Percentiles rank a stretch among this genome's conserved stretches.
phyloP scores from a whole-genome alignment of 2,888 invertebrate species.

The Hecatera dysodea region DNA sequence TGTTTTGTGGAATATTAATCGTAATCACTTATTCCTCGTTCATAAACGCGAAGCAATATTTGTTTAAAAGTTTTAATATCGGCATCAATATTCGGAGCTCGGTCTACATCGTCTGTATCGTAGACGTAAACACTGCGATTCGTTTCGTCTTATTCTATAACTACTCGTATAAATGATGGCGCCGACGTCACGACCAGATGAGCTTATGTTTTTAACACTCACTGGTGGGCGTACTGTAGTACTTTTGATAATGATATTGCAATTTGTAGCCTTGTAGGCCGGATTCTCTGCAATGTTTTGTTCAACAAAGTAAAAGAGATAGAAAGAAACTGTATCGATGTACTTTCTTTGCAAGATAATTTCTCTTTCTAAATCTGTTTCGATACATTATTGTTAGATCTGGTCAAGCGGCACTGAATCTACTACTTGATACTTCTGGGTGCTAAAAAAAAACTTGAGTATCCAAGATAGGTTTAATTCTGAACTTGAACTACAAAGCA shows the following conservation, averaged over 20 bases:
- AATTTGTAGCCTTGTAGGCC: slow-evolving; percentile 6
- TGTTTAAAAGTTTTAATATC: slow-evolving; percentile 21
- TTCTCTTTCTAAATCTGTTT: background rate
- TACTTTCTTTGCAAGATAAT: background rate
- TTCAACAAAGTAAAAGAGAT: background rate
- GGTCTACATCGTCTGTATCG: slow-evolving; percentile 15
- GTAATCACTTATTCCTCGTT: background rate
- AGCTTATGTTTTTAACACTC: slow-evolving; percentile 22
- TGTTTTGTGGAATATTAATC: slow-evolving; percentile 11
- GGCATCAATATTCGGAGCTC: slow-evolving; percentile 5
- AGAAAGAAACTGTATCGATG: background rate
- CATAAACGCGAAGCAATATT: slow-evolving; percentile 11
- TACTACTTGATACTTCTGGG: too few species aligned
- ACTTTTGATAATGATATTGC: slow-evolving; percentile 42
- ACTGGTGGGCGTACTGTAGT: slow-evolving; percentile 23
- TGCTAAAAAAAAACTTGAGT: too few species aligned
- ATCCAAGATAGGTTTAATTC: too few species aligned
- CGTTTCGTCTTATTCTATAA: slow-evolving; percentile 42
- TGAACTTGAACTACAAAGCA: too few species aligned
- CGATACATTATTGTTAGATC: too few species aligned
- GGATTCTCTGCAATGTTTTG: background rate
- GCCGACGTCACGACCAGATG: slow-evolving; percentile 37
- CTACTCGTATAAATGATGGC: slow-evolving; percentile 37
- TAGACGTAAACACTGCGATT: slow-evolving; percentile 37
- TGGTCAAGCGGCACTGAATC: too few species aligned